phyloP scores from a whole-genome alignment of 1,140 invertebrate genomes.

The Diorhabda carinulata region DNA sequence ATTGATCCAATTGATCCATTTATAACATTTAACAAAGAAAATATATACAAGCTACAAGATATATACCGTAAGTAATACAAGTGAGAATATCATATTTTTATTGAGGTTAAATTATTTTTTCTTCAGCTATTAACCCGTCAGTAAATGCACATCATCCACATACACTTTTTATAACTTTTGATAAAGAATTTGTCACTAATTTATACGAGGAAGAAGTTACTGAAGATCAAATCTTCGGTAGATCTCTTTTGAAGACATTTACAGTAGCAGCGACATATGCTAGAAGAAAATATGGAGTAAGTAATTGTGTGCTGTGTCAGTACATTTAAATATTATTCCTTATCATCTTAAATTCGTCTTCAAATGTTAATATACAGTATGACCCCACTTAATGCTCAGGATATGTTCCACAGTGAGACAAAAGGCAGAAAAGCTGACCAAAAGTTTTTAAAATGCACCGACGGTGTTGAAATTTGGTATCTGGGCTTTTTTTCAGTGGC shows the following conservation, averaged over 20 bases:
- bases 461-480: too few species aligned
- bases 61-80: constrained; percentile 64
- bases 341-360: too few species aligned
- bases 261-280: constrained; percentile 66
- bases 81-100: not conserved
- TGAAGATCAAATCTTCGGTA: constrained; percentile 60
- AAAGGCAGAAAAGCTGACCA: too few species aligned
- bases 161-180: constrained; percentile 68
- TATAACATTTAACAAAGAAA: constrained; percentile 60
- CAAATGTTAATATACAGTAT: too few species aligned
- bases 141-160: constrained; percentile 58
- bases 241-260: constrained; percentile 70
- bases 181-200: constrained; percentile 61
- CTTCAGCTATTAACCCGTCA: constrained; percentile 55
- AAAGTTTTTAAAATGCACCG: too few species aligned
- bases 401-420: too few species aligned
- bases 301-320: constrained; percentile 23
- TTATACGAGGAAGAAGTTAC: constrained; percentile 63
- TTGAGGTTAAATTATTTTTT: constrained; percentile 18
- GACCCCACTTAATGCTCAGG: too few species aligned
- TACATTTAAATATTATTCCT: too few species aligned
- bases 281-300: constrained; percentile 65
- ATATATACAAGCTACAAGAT: constrained; percentile 62
- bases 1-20: constrained; percentile 67
- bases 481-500: too few species aligned